Evolutionary conservation across 2,113 vertebrate genomes (phyloP), one percentile per base, ranked within the genome.

Genomic region (Dasyornis broadbenti): DNA sequence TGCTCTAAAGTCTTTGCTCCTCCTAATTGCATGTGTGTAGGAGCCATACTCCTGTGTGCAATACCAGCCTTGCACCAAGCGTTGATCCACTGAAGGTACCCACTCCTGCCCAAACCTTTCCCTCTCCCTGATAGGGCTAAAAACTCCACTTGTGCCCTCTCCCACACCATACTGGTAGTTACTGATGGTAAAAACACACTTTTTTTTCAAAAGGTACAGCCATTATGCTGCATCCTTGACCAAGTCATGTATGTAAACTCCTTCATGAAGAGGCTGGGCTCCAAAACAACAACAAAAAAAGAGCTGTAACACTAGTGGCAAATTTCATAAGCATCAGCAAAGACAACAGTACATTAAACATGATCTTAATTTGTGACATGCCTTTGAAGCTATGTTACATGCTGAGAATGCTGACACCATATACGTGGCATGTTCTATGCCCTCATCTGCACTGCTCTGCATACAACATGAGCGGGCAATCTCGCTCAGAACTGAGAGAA

Each of bases 271-370:
- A 82, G 33, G 30, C 16, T 39, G 19, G 20, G 15, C 56, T 84
- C 19, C 56, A 59, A 75, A 94, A 53, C 10, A n/a, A 39, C 1
- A 37, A 35, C 24, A 45, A 45, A 73, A 63, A 83, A 61, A 37
- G 44, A 35, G 6, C 18, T 33, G 15, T n/a, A 66, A 93, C 18
- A 40, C 40, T 27, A 81, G 65, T 69, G 68, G 56, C 64, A 94
- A 88, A 89, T 96, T 91, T 90, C 82, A 72, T 79, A 89, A 81
- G 69, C 89, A 93, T 90, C 85, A 94, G 79, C 85, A 94, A 93
- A 96, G 79, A 92, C 45, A 81, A 94, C 83, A 91, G 70, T 44
- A 75, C 4, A 0, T 89, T 92, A 72, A 96, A 92, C 35, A 91
- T 64, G 81, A 85, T 84, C 91, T 86, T 86, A 60, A 80, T 83